Evolutionary conservation across 2,888 invertebrate species (phyloP).

Genomic region (Plutella xylostella): DNA sequence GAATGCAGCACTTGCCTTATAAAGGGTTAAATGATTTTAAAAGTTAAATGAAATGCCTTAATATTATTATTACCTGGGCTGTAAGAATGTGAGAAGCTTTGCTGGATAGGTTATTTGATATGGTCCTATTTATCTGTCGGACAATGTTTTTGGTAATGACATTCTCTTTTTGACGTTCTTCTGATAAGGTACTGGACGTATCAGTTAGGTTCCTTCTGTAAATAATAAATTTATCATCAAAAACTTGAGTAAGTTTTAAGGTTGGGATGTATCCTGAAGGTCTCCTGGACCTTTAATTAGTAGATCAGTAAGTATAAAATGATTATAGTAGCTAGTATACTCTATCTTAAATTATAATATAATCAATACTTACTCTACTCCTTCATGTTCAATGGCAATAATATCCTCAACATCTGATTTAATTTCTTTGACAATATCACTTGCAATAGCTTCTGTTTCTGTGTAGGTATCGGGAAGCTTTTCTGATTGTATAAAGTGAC

Average conservation of each 20-base stretch:
- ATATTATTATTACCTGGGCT: conserved; percentile 73
- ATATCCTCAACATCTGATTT: conserved; percentile 73
- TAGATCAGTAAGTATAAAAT: too few relatives aligned
- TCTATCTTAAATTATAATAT: too few relatives aligned
- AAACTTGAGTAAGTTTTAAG: too few relatives aligned
- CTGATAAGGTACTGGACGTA: too few relatives aligned
- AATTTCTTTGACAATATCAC: conserved; percentile 59
- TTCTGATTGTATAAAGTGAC: conserved; percentile 72
- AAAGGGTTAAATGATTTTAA: too few relatives aligned
- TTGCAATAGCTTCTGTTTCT: conserved; percentile 51
- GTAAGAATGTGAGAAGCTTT: conserved; percentile 73
- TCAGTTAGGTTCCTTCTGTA: too few relatives aligned
- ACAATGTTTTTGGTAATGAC: conserved; percentile 62
- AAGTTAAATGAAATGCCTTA: too few relatives aligned
- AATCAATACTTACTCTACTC: conserved; percentile 70
- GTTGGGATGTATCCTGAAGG: too few relatives aligned
- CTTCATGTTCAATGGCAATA: conserved; percentile 71
- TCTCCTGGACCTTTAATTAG: too few relatives aligned
- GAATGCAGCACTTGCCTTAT: too few relatives aligned
- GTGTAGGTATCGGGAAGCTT: conserved; percentile 72
- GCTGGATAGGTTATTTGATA: conserved; percentile 70
- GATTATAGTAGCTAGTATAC: too few relatives aligned
- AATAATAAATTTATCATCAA: too few relatives aligned
- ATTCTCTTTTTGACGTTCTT: conserved; percentile 48
- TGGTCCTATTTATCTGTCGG: conserved; percentile 76